Evolutionary conservation across 2,797 vertebrate genomes (phyloP).

Genomic region (Pantherophis alleghaniensis): DNA sequence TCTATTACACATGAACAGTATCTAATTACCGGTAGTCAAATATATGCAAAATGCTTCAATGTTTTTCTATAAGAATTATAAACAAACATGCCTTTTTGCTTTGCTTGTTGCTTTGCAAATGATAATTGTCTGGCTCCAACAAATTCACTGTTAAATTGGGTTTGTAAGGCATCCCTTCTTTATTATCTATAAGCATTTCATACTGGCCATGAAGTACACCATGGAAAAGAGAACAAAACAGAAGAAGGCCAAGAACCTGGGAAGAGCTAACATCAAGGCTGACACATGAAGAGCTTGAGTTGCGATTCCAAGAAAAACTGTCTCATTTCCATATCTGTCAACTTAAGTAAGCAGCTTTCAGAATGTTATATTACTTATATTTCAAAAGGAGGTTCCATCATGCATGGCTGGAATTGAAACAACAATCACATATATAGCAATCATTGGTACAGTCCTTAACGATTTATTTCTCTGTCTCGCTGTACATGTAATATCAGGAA

Average conservation of each 20-base stretch:
- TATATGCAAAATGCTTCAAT: background rate
- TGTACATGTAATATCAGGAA: background rate
- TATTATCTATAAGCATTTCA: background rate
- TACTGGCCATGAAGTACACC: background rate
- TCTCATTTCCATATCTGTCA: background rate
- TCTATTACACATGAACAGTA: background rate
- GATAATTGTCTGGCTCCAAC: background rate
- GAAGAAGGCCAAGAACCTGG: background rate
- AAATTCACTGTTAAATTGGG: background rate
- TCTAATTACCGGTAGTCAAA: background rate
- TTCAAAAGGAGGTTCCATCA: background rate
- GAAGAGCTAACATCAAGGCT: background rate
- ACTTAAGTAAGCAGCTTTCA: background rate
- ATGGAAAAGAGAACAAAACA: background rate
- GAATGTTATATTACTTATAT: background rate
- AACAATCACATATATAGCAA: background rate
- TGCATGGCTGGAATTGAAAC: background rate
- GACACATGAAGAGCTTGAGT: background rate
- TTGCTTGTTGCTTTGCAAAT: background rate
- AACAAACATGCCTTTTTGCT: background rate
- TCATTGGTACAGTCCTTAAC: background rate
- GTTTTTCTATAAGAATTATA: background rate
- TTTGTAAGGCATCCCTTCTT: background rate
- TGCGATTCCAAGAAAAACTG: background rate
- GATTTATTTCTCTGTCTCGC: background rate